Percentiles rank a stretch among this genome's conserved stretches.
phyloP scores from a whole-genome alignment of 2,888 invertebrate genomes.

The Eurytoma adleriae region DNA sequence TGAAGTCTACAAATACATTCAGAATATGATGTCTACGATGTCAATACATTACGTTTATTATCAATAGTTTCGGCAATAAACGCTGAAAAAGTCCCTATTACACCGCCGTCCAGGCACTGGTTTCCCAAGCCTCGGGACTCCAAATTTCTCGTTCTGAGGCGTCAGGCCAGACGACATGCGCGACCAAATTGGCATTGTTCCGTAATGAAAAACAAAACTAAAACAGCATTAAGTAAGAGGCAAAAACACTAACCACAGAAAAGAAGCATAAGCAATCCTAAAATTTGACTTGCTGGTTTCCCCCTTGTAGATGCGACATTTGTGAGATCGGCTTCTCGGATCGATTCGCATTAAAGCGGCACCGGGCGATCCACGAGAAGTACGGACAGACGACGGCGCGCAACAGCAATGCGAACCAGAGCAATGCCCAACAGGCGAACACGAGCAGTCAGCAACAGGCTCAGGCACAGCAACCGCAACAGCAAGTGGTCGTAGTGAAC shows the following conservation, averaged over 20 bases:
- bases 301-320: constrained; percentile 83
- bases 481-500: constrained; percentile 74
- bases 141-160: constrained; percentile 16
- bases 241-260: constrained; percentile 46
- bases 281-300: constrained; percentile 46
- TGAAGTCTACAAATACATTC: no score
- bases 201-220: constrained; percentile 1
- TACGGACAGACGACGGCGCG: constrained; percentile 82
- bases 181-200: constrained; percentile 49
- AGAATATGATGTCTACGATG: no score
- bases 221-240: constrained; percentile 44
- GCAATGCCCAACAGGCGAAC: constrained; percentile 72
- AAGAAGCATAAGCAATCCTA: constrained; percentile 61
- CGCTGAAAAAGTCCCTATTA: no score
- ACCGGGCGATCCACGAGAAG: constrained; percentile 92
- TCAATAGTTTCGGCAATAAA: no score
- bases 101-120: constrained; percentile 39
- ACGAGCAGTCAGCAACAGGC: constrained; percentile 68
- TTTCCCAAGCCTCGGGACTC: constrained; percentile 6
- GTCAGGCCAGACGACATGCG: background rate
- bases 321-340: constrained; percentile 93
- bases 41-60: no score
- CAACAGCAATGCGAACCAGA: constrained; percentile 77
- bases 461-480: constrained; percentile 67
- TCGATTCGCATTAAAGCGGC: constrained; percentile 90